phyloP scores from a whole-genome alignment of 2,113 vertebrate genomes.

The Gyps fulvus region DNA sequence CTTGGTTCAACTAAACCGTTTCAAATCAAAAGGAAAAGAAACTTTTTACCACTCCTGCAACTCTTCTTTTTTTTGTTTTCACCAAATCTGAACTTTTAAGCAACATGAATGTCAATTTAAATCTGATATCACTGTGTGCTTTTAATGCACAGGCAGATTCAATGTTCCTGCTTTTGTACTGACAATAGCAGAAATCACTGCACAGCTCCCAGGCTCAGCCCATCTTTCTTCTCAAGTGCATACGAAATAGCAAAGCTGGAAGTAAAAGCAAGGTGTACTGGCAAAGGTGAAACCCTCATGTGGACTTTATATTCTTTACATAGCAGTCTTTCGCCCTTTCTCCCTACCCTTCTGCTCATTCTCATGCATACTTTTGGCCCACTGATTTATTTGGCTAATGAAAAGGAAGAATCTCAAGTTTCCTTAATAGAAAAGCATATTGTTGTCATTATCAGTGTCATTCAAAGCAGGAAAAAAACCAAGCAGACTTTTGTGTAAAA shows the following conservation, averaged over 20 bases:
- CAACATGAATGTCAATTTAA: neutral
- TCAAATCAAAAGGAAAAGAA: neutral
- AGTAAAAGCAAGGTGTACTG: neutral
- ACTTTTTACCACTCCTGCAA: neutral
- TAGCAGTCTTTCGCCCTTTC: neutral
- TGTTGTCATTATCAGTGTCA: neutral
- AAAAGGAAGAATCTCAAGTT: neutral
- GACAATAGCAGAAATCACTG: neutral
- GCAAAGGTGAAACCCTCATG: neutral
- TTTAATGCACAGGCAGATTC: neutral
- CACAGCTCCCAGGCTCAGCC: neutral
- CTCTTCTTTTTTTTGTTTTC: neutral
- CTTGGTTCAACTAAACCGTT: neutral
- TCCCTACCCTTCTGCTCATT: neutral
- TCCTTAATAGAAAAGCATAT: neutral
- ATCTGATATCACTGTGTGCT: neutral
- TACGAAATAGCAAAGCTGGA: neutral
- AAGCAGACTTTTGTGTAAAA: neutral
- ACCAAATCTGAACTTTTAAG: neutral
- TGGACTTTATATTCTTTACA: neutral
- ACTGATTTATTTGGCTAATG: neutral
- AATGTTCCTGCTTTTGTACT: neutral
- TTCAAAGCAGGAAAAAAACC: neutral
- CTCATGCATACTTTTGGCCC: neutral
- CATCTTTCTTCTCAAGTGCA: neutral